Conservation (phyloP, 2,888 invertebrate species). For the Agrotis segetum region DNA sequence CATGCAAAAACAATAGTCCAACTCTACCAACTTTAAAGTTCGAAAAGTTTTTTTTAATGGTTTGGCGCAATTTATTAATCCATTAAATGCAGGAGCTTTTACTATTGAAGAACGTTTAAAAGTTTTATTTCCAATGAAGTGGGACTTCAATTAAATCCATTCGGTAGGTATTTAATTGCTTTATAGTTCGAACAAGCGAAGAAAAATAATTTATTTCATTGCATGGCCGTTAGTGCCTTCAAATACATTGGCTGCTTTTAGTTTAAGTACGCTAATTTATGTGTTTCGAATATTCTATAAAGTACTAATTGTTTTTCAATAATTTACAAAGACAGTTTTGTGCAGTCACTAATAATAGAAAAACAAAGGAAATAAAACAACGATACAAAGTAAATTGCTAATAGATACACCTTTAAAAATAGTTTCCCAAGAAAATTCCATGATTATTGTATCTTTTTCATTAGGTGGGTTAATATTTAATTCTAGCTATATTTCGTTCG, state of each 20-base stretch:
- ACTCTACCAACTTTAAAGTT: conserved; percentile 22
- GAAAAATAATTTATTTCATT: conserved; percentile 15
- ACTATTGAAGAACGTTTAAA: conserved; percentile 24
- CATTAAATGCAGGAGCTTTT: conserved; percentile 53
- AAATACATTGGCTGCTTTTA: background rate
- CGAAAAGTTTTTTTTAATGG: conserved; percentile 37
- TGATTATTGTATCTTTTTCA: too few species aligned
- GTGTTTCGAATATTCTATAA: background rate
- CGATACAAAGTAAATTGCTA: too few species aligned
- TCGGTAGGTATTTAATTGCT: conserved; percentile 32
- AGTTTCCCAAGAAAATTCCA: too few species aligned
- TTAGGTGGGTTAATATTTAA: too few species aligned
- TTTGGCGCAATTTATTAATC: conserved; percentile 55
- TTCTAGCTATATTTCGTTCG: too few species aligned
- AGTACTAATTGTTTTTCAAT: background rate
- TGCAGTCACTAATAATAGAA: too few species aligned
- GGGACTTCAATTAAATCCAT: conserved; percentile 27
- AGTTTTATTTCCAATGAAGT: conserved; percentile 43
- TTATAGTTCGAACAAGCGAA: conserved; percentile 10
- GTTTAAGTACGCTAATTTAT: conserved; percentile 16
- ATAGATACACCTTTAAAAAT: too few species aligned
- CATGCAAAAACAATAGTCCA: conserved; percentile 7
- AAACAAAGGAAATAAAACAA: too few species aligned
- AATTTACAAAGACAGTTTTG: background rate
- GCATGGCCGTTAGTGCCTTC: background rate